Base-by-base conservation (phyloP, 2,797 vertebrate genomes). In the Adelosebastes latens region DNA sequence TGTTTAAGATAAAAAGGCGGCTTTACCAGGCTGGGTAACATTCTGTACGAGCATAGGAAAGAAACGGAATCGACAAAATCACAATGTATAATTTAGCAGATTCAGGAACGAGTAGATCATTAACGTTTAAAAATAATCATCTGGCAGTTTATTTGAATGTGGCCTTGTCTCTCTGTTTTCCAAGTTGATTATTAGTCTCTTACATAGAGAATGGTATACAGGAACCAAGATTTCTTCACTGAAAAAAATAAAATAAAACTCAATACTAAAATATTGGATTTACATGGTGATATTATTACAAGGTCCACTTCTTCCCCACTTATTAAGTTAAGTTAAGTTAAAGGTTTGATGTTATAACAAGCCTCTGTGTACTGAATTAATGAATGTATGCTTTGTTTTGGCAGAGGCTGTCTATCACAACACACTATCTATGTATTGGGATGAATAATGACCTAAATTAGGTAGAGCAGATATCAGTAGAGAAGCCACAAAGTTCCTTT, bases 1-100 rank as follows among this genome's bases (percentile, higher is more conserved):
- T 83, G 79, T 86, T 88, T 75, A 68, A 84, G 84, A 93, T 86
- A 87, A 71, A 71, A 88, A 88, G 61, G 87, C 72, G 14, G 76
- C 82, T 77, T 72, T 31, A 34, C 36, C 46, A 52, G 63, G 53
- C 82, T 62, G 64, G 34, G 85, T 34, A 74, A 74, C 77, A 36
- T 52, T 72, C 42, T 82, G 67, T 58, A 2, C 31, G 52, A n/a
- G 61, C 0, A 9, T 11, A 58, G 49, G 55, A 53, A 81, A 82
- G 39, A 65, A 83, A 79, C 16, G 4, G 24, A 22, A 63, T 56
- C 4, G 18, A 75, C 46, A 52, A 72, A 82, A 73, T 84, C 24
- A 73, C 53, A 65, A 39, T 2, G 62, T 60, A 22, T 36, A 46
- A 61, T 49, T 68, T 18, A 46, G 58, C 5, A 70, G 49, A 74